phyloP scores from a whole-genome alignment of 1,140 invertebrate species.

The Pseudomyrmex dendroicus region DNA sequence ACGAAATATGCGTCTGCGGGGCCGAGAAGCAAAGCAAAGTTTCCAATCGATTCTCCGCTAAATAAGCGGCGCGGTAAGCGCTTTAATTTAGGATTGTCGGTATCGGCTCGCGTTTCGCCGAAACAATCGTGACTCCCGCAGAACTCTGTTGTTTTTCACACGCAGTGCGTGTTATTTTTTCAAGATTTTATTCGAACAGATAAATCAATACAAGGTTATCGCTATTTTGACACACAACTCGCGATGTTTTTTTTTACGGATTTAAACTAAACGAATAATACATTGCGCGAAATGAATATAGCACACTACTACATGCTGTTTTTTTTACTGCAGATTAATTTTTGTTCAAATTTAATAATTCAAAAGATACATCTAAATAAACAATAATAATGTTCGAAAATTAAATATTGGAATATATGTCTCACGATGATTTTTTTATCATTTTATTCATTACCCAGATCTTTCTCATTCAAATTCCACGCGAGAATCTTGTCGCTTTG shows the following conservation, averaged over 20 bases:
- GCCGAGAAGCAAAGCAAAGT: constrained; percentile 17
- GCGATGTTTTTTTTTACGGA: neutral
- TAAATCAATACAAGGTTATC: constrained; percentile 11
- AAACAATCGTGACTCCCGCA: constrained; percentile 5
- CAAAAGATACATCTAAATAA: no score
- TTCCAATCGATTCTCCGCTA: constrained; percentile 29
- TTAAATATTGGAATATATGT: no score
- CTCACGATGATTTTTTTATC: no score
- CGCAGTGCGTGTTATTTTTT: neutral
- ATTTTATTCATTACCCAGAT: no score
- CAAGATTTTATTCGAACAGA: constrained; percentile 1
- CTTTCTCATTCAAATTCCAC: neutral
- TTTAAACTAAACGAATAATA: constrained; percentile 19
- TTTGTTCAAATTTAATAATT: no score
- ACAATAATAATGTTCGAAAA: no score
- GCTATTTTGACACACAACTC: neutral
- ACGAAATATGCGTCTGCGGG: constrained; percentile 37
- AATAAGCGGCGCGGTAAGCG: constrained; percentile 18
- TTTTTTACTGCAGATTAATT: neutral
- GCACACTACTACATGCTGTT: neutral
- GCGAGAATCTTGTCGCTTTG: neutral
- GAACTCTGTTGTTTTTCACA: neutral
- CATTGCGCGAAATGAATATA: neutral
- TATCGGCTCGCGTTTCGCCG: neutral
- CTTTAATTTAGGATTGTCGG: constrained; percentile 46